These are phyloP conservation scores for Spisula solida DNA, from an alignment of 2,888 invertebrate species.

Conservation along the genomic window DNA sequence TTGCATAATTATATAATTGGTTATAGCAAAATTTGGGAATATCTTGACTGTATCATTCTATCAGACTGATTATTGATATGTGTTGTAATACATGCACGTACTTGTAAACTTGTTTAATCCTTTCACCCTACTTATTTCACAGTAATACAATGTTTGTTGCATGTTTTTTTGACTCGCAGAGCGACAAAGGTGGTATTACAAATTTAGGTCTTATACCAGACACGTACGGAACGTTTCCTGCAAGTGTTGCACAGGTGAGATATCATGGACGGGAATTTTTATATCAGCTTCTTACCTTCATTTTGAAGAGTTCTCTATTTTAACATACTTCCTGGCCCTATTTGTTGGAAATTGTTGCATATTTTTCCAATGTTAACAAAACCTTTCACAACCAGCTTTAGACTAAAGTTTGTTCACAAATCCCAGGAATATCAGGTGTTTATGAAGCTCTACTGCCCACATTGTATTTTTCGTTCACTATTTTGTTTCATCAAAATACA, in stretches of 20 bases:
- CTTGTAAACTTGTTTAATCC: neutral
- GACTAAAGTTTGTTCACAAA: neutral
- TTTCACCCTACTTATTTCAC: conserved; percentile 15
- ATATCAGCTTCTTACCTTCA: conserved; percentile 2
- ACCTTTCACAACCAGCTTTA: neutral
- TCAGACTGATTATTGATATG: neutral
- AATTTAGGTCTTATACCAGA: conserved; percentile 73
- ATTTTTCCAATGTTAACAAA: neutral
- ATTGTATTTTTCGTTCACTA: neutral
- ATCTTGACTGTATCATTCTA: neutral
- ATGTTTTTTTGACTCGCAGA: conserved; percentile 55
- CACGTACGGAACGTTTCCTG: conserved; percentile 70
- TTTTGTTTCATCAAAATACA: neutral
- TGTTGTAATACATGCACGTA: conserved; percentile 2
- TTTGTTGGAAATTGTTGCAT: neutral
- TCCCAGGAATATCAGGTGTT: neutral
- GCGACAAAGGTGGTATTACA: conserved; percentile 69
- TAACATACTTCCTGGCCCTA: conserved; percentile 15
- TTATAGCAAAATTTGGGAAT: neutral
- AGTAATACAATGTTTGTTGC: conserved; percentile 48
- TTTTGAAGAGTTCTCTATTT: conserved; percentile 12
- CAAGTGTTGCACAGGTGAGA: conserved; percentile 64
- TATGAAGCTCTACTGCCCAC: neutral
- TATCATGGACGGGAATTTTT: conserved; percentile 25
- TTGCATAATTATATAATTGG: too few species aligned